Conservation (phyloP, 2,113 vertebrate species). For the Psilopsiagon aymara region DNA sequence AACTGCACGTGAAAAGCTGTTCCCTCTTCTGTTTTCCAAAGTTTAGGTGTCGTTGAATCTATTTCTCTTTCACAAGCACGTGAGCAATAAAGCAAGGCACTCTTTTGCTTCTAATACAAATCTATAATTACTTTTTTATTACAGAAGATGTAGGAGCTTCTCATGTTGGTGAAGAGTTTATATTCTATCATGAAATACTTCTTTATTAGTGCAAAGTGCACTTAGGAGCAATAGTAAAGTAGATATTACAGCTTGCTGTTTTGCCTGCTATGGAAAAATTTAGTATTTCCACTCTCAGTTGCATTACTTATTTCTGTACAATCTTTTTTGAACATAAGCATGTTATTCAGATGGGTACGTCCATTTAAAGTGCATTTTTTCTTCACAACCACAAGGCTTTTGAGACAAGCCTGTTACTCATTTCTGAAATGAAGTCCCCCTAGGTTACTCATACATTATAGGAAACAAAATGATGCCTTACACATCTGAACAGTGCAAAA, state of each 20-base stretch:
- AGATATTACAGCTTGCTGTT: not conserved
- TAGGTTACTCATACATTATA: not conserved
- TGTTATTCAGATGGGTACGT: not conserved
- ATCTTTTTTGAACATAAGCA: not conserved
- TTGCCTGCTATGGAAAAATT: not conserved
- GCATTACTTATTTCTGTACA: not conserved
- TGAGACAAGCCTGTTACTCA: not conserved
- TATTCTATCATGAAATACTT: not conserved
- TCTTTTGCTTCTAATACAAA: not conserved
- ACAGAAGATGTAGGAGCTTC: not conserved
- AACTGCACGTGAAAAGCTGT: not conserved
- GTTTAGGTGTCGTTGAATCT: not conserved
- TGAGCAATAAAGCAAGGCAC: not conserved
- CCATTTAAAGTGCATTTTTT: slow-evolving; percentile 1
- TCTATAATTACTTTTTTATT: not conserved
- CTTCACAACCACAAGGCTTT: not conserved
- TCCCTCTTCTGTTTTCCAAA: not conserved
- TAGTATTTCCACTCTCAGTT: not conserved
- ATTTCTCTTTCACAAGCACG: not conserved
- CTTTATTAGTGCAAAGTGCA: not conserved
- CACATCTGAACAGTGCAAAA: not conserved
- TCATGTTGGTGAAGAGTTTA: not conserved
- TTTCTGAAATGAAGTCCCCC: not conserved
- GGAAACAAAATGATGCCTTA: not conserved
- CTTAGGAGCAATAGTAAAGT: not conserved